Evolutionary conservation across 2,888 invertebrate species (phyloP), one percentile per base, ranked within the genome.

Genomic region (Thumatha senex): DNA sequence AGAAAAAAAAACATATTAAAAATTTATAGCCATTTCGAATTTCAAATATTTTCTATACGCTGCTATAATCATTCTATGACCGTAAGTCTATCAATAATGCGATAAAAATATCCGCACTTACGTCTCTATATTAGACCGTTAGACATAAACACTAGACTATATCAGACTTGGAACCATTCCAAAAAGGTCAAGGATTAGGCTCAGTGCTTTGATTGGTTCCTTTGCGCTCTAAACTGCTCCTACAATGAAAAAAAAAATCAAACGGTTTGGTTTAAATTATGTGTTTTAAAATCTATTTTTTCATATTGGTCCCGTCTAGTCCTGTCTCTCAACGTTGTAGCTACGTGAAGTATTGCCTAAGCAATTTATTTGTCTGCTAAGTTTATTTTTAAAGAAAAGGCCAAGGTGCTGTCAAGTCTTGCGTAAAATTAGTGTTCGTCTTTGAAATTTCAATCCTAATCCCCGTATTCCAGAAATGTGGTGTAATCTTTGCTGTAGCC

Each of bases 171-270:
- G 66, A 64, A 56, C 48, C 18, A 40, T 48, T 64, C 66, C 66
- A 66, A 66, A 61, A 67, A 64, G 66, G 66, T 66, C 66, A 66
- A 67, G 66, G 66, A 54, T 61, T 61, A 56, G 45, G 43, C 47
- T 52, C 43, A 52, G 58, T 54, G 48, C 51, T 58, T 56, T 51
- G 56, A 52, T 67, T 64, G 43, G 51, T 67, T 55, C 48, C 48
- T 67, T 66, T 67, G 53, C 64, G 49, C 42, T 51, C 51, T 47
- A 58, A 65, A 63, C 30, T 58, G 58, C 38, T 44, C 56, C 54
- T 52, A 50, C 67, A 67, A 67, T 53, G 67, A 67, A 55, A 65
- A 54, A 40, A 56, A 55, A 52, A 49, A 53, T 42, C 52, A 51
- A 63, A 55, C 43, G n/a, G n/a, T n/a, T n/a, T n/a, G 63, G 48